Base-by-base conservation (phyloP, 2,797 vertebrate species). In the Allochrocebus solatus region DNA sequence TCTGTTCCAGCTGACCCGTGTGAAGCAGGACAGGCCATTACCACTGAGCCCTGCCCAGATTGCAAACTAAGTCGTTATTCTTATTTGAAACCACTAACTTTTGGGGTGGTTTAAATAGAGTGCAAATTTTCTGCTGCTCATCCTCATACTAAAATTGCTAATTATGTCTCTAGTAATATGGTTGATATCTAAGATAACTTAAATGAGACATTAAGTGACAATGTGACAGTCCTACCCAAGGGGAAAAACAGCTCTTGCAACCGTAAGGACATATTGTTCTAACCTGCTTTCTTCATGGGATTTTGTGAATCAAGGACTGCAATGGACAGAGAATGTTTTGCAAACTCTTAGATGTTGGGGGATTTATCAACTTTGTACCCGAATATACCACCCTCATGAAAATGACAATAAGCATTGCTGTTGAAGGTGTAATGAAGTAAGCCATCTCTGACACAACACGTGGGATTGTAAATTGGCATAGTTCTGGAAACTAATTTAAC, bases 371-470 rank as follows among this genome's bases (percentile, higher is more conserved):
- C n/a, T 67, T 33, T 17, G 53, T 53, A 26, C 17, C 10, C 64
- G 13, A 10, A 43, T 64, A 11, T 16, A 30, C 36, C 55, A 46
- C n/a, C 16, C 33, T 53, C 26, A n/a, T 48, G 36, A 70, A 46
- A n/a, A 39, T 28, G 10, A 11, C 4, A 28, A 6, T 5, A 24
- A 10, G 22, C n/a, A 13, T 0, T 33, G 22, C 14, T 43, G 17
- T 2, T 33, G 70, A 50, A 72, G 61, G 46, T 26, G 26, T 8
- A 6, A 13, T 39, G 61, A 53, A 13, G 39, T 3, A n/a, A 70
- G 3, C 4, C 10, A 33, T 5, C 55, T 81, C 64, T 21, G 41
- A 50, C n/a, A 13, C 41, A 19, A 48, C 8, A 12, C 39, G 4
- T 17, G 13, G 74, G 48, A 2, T 33, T 14, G 2, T 14, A 30